These are phyloP conservation scores for Thalpophila matura DNA, from an alignment of 2,888 invertebrate species.

Conservation along the genomic window DNA sequence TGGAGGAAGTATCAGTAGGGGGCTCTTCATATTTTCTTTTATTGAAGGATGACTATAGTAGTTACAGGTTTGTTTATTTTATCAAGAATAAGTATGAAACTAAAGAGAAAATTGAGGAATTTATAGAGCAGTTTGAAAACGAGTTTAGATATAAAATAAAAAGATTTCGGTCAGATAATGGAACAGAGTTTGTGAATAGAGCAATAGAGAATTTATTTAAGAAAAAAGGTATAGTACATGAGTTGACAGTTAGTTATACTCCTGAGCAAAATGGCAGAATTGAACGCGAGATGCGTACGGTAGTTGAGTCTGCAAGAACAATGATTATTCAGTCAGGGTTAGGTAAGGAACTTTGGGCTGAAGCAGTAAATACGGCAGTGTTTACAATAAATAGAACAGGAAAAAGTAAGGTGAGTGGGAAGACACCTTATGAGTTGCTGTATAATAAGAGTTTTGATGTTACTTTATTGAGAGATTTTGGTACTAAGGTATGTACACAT, in stretches of 20 bases:
- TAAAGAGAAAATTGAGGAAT: slow-evolving; percentile 11
- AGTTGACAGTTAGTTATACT: slow-evolving; percentile 26
- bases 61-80: slow-evolving; percentile 37
- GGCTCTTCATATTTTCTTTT: slow-evolving; percentile 28
- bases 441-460: slow-evolving; percentile 11
- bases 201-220: slow-evolving; percentile 16
- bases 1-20: background rate
- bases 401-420: too few species aligned
- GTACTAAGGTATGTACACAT: background rate
- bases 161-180: slow-evolving; percentile 18
- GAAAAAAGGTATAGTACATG: slow-evolving; percentile 25
- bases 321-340: too few species aligned
- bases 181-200: slow-evolving; percentile 3
- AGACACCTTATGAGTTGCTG: too few species aligned
- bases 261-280: slow-evolving; percentile 39
- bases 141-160: slow-evolving; percentile 22
- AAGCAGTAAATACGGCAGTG: too few species aligned
- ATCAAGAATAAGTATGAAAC: slow-evolving; percentile 29
- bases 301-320: slow-evolving; percentile 40
- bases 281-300: slow-evolving; percentile 35
- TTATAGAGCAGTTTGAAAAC: slow-evolving; percentile 26
- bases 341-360: too few species aligned
- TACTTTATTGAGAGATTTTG: slow-evolving; percentile 7
- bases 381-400: too few species aligned
- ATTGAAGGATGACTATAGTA: slow-evolving; percentile 38